Conservation (phyloP, 2,888 invertebrate genomes). For the Capitulum mitella region DNA sequence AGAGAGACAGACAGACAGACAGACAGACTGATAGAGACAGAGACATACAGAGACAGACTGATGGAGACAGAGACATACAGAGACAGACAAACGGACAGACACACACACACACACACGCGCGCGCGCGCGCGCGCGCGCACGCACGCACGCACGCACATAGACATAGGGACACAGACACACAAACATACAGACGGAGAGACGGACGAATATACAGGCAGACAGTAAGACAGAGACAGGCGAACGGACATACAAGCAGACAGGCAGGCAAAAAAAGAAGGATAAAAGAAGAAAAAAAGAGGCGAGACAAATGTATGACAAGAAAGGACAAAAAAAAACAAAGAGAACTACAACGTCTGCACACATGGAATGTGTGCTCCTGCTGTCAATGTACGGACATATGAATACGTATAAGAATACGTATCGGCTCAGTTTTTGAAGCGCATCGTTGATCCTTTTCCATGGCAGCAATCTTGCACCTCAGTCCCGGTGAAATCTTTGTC, state of each 20-base stretch:
- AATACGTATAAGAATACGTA: too few species aligned
- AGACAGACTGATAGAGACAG: not conserved
- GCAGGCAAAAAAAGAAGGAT: too few species aligned
- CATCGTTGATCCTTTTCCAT: too few species aligned
- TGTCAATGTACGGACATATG: too few species aligned
- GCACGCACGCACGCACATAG: not conserved
- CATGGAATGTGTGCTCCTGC: too few species aligned
- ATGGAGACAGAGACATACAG: not conserved
- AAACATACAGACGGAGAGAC: conserved; percentile 27
- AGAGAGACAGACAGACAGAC: conserved; percentile 1
- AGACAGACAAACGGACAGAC: conserved; percentile 23
- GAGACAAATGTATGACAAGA: too few species aligned
- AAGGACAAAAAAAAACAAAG: too few species aligned
- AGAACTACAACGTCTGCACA: too few species aligned
- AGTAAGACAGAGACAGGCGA: conserved; percentile 26
- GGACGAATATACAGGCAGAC: conserved; percentile 19
- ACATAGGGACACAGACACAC: conserved; percentile 26
- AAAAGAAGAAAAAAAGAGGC: too few species aligned
- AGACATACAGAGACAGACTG: not conserved
- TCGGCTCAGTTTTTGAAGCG: too few species aligned
- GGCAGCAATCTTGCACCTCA: too few species aligned
- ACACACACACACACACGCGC: conserved; percentile 13
- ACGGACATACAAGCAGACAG: not conserved
- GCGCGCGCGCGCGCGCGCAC: not conserved
- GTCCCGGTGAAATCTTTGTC: too few species aligned